phyloP scores from a whole-genome alignment of 1,140 invertebrate genomes.

The Macrosteles quadrilineatus region DNA sequence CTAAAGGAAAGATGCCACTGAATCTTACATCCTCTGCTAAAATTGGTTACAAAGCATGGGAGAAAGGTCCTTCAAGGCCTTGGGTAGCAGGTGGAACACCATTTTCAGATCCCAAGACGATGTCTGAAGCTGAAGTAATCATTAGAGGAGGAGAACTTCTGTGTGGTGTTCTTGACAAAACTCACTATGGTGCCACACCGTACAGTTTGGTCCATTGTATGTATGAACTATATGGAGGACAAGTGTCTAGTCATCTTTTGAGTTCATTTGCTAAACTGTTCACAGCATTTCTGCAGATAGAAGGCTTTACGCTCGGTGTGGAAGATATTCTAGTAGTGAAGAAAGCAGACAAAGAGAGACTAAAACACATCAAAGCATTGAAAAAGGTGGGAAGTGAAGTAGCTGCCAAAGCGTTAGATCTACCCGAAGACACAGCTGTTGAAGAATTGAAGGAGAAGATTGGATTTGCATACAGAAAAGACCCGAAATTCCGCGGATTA shows the following conservation, averaged over 20 bases:
- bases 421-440: constrained; percentile 59
- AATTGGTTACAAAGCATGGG: constrained; percentile 80
- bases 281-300: constrained; percentile 82
- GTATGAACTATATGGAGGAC: constrained; percentile 93
- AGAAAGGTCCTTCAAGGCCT: constrained; percentile 52
- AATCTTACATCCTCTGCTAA: constrained; percentile 83
- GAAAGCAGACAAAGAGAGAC: constrained; percentile 70
- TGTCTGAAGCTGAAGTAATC: constrained; percentile 91
- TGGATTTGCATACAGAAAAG: constrained; percentile 68
- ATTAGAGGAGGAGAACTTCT: constrained; percentile 88
- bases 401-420: constrained; percentile 69
- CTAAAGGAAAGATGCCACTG: constrained; percentile 68
- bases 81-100: constrained; percentile 65
- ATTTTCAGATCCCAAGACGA: constrained; percentile 59
- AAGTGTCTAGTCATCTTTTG: constrained; percentile 75
- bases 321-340: constrained; percentile 86
- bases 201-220: constrained; percentile 92
- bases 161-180: constrained; percentile 95
- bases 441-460: constrained; percentile 64
- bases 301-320: constrained; percentile 94
- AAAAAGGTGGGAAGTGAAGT: constrained; percentile 58
- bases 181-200: constrained; percentile 91
- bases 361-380: constrained; percentile 68
- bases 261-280: constrained; percentile 92
- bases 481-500: constrained; percentile 74